Conservation (phyloP, 2,888 invertebrate species). For the Amaurobius ferox region DNA sequence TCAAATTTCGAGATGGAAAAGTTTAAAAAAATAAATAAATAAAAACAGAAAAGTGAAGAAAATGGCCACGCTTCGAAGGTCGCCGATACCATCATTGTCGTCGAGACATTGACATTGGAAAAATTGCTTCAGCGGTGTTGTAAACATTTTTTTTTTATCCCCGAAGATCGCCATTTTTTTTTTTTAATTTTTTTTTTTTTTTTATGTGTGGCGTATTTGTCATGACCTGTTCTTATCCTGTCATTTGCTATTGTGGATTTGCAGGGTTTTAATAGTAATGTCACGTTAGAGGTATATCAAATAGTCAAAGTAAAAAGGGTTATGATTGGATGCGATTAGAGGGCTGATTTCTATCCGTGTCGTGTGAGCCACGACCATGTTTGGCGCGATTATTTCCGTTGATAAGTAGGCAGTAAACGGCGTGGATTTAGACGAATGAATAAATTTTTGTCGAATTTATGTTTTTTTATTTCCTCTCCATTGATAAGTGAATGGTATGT, state of each 20-base stretch:
- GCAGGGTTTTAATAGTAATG: slow-evolving; percentile 39
- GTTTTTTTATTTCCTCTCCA: too few species aligned
- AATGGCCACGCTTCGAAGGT: background rate
- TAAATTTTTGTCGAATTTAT: too few species aligned
- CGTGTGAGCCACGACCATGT: too few species aligned
- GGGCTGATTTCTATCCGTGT: too few species aligned
- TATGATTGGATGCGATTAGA: too few species aligned
- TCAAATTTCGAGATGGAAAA: background rate
- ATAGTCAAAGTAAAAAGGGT: too few species aligned
- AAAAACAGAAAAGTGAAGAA: background rate
- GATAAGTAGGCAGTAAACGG: too few species aligned
- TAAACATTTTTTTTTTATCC: background rate
- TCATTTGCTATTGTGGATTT: slow-evolving; percentile 26
- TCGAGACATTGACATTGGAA: background rate
- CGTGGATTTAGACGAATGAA: too few species aligned
- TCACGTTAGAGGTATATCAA: slow-evolving; percentile 30
- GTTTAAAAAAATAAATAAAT: background rate
- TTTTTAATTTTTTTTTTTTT: background rate
- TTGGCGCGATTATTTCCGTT: too few species aligned
- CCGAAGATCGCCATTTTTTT: background rate
- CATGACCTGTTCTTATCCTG: slow-evolving; percentile 31
- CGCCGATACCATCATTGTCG: background rate
- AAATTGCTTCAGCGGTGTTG: background rate
- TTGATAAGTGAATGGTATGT: too few species aligned
- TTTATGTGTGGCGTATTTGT: slow-evolving; percentile 22